Evolutionary conservation across 2,888 invertebrate genomes (phyloP).

Genomic region (Arenicola marina): DNA sequence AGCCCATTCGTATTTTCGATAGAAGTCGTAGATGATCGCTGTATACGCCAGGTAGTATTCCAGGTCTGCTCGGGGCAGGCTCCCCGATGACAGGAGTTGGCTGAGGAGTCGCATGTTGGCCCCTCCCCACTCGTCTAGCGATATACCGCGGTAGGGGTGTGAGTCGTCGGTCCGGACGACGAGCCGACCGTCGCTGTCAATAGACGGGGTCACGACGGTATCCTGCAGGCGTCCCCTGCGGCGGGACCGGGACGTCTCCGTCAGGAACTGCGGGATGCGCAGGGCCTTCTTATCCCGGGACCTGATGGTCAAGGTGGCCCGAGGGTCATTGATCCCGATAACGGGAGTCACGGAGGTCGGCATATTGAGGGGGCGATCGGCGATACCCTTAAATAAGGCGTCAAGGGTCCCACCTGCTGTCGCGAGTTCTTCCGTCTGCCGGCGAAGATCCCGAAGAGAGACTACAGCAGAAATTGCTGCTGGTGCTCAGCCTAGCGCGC

Average conservation of each 20-base stretch:
- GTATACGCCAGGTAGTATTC: slow-evolving; percentile 3
- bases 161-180: not conserved
- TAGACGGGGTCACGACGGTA: not conserved
- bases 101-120: not conserved
- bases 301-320: not conserved
- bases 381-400: too few relatives aligned
- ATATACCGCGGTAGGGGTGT: not conserved
- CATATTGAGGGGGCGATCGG: too few relatives aligned
- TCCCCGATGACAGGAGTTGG: not conserved
- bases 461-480: too few relatives aligned
- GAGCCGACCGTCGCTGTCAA: not conserved
- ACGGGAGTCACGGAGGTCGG: too few relatives aligned
- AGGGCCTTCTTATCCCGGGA: not conserved
- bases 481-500: too few relatives aligned
- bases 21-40: not conserved
- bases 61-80: not conserved
- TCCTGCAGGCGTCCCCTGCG: not conserved
- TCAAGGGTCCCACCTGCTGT: too few relatives aligned
- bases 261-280: not conserved
- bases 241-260: not conserved
- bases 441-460: too few relatives aligned
- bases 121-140: not conserved
- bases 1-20: too few relatives aligned
- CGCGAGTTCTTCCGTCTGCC: too few relatives aligned
- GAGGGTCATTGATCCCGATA: not conserved